Base-by-base conservation (phyloP, 2,797 vertebrate genomes). In the Pteropus rufus region DNA sequence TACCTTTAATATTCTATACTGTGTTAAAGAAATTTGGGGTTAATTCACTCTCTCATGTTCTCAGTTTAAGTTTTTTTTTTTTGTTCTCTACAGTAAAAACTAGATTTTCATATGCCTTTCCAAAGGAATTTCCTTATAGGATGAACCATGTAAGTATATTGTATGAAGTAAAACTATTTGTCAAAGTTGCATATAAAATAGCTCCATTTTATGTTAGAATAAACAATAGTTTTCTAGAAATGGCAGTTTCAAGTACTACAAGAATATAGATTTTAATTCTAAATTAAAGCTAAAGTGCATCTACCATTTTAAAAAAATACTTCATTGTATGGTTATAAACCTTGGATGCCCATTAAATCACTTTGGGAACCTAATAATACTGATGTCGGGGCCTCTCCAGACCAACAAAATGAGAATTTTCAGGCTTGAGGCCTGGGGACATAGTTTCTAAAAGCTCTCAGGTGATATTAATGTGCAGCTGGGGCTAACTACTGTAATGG, bases 71-170 rank as follows among this genome's bases (percentile, higher is more conserved):
- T 95, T 96, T 14, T 84, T 44, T 44, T 95, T 85, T 95, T 65
- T 97, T 98, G n/a, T 98, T 98, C 95, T 62, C 81, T 98, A 12
- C 98, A 99, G 99, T 99, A 98, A 99, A 99, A 99, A 99, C 99
- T 96, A 99, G 99, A 97, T 99, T 99, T 99, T 99, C 99, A 26
- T 99, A 99, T 97, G 99, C 99, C 97, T 99, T 99, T 98, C 99
- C 99, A 95, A 99, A 99, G 98, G 99, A 99, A 98, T 99, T 99
- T 97, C 99, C 99, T 94, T 99, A 99, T 98, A 99, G 99, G 98
- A 99, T 99, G 99, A 99, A 99, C 98, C 99, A 99, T 99, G 99
- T 99, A 98, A 99, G 99, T 99, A 98, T 97, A 54, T 67, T 95
- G 1, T 93, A 93, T 3, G 21, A 94, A 96, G 81, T 92, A 94